Evolutionary conservation across 1,140 invertebrate genomes (phyloP), one percentile per base, ranked within the genome.

Genomic region (Druon quercuslanigerum): DNA sequence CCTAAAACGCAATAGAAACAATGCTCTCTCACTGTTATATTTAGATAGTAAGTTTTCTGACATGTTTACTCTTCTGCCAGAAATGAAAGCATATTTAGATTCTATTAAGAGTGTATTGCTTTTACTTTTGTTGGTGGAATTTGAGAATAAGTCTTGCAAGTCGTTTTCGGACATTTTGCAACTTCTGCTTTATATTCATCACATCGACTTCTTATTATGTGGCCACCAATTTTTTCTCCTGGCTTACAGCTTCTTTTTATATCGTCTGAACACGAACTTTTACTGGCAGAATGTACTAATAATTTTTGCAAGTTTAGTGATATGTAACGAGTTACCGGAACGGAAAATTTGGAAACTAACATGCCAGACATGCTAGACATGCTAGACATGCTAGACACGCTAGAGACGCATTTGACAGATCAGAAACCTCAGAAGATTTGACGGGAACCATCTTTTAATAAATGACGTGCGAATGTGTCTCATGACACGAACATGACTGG

Each of bases 351-450:
- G 75, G 60, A 8, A 33, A 57, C 12, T 71, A 84, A 80, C 82
- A 85, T 86, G 75, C 72, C 74, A 79, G 51, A 73, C 46, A 8
- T 1, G 50, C 84, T 33, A 33, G 25, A 5, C 25, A 33, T n/a
- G 75, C 72, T 76, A 79, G 51, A 73, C 46, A 8, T 1, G 50
- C 84, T 33, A 33, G 25, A 5, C 25, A 33, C 5, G 25, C 88
- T 79, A 11, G 40, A 8, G 0, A 46, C 40, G 40, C 40, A 6
- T 86, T 85, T 71, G 89, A 89, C 50, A 88, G 89, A 77, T 87
- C 87, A 16, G 83, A 85, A 20, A 87, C 86, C 73, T 86, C 87
- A 76, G 85, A 88, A 83, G 82, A 75, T 50, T 40, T 71, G 25
- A 46, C 33, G n/a, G 60, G 60, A 66, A 46, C 60, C 25, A 11